phyloP scores from a whole-genome alignment of 2,797 vertebrate species.

The Rhodeus uyekii region DNA sequence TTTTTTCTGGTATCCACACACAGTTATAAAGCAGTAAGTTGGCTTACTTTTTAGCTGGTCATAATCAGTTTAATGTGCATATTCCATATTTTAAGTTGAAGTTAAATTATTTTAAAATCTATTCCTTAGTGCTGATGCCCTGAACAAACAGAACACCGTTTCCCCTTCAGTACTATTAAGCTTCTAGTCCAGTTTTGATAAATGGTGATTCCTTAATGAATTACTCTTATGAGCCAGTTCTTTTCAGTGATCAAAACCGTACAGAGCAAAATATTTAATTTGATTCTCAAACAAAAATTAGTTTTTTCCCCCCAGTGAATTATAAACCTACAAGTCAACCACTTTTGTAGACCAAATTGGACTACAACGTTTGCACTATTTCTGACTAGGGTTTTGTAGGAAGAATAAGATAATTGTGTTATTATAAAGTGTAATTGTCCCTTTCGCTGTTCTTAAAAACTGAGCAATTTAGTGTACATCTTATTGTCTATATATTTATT shows the following conservation, averaged over 20 bases:
- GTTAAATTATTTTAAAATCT: too few species aligned
- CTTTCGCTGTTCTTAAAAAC: too few species aligned
- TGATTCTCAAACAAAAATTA: not conserved
- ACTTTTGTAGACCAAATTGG: not conserved
- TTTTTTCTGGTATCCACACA: not conserved
- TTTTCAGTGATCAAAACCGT: not conserved
- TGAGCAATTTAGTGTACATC: too few species aligned
- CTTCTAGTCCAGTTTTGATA: not conserved
- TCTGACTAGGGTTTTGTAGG: not conserved
- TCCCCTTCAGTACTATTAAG: not conserved
- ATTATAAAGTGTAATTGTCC: too few species aligned
- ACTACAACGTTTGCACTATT: not conserved
- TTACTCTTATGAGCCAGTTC: not conserved
- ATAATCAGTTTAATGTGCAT: not conserved
- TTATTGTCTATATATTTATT: too few species aligned
- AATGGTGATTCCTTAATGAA: not conserved
- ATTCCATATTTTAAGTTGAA: not conserved
- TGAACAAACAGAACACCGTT: not conserved
- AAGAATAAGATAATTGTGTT: too few species aligned
- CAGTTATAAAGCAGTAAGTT: not conserved
- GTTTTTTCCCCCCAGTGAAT: not conserved
- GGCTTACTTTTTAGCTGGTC: not conserved
- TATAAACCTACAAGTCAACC: not conserved
- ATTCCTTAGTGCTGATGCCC: too few species aligned
- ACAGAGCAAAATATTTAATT: not conserved